Evolutionary conservation across 2,797 vertebrate genomes (phyloP).

Genomic region (Sebastes trivittatus): DNA sequence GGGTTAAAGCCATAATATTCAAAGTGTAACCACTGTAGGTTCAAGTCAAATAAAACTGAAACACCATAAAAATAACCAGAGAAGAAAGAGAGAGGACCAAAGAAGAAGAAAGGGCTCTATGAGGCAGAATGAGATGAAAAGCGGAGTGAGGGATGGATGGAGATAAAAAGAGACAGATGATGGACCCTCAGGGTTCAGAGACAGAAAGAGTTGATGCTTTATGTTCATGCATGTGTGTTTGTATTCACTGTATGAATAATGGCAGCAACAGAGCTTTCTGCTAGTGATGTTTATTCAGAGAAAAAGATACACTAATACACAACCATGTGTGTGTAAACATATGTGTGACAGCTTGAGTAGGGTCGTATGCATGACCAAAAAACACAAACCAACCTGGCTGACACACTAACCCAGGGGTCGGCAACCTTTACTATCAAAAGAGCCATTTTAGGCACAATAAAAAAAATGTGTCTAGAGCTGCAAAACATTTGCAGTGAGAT

Average conservation of each 20-base stretch:
- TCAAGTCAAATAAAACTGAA: slow-evolving; percentile 16
- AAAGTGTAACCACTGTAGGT: background rate
- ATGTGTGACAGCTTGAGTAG: background rate
- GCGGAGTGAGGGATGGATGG: slow-evolving; percentile 9
- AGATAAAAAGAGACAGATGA: slow-evolving; percentile 30
- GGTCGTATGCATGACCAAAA: background rate
- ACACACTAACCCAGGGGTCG: slow-evolving; percentile 73
- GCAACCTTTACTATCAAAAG: no score
- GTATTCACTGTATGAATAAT: slow-evolving; percentile 26
- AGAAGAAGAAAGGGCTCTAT: slow-evolving; percentile 29
- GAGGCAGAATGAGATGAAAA: slow-evolving; percentile 42
- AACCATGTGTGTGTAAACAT: background rate
- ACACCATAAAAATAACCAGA: slow-evolving; percentile 16
- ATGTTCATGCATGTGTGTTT: background rate
- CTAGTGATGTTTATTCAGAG: slow-evolving; percentile 3
- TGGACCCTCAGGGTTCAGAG: slow-evolving; percentile 36
- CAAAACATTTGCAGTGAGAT: no score
- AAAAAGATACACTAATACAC: background rate
- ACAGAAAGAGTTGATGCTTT: background rate
- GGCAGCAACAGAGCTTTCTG: slow-evolving; percentile 5
- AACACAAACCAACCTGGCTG: background rate
- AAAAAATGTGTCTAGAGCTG: no score
- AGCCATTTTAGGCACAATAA: no score
- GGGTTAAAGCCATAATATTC: background rate
- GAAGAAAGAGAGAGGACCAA: background rate